Evolutionary conservation across 2,113 vertebrate genomes (phyloP).

Genomic region (Syrmaticus mikado): DNA sequence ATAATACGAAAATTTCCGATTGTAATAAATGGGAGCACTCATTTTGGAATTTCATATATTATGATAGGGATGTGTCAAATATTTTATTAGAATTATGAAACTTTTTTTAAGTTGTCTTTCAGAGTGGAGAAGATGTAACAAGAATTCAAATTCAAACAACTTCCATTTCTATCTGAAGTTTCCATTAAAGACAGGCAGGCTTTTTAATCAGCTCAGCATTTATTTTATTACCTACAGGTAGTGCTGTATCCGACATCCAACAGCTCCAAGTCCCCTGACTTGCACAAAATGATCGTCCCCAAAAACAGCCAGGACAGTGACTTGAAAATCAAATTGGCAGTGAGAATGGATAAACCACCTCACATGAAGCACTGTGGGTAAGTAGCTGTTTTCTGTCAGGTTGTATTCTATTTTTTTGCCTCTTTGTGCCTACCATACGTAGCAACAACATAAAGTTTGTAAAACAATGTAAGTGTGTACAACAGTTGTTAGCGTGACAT

Average conservation of each 20-base stretch:
- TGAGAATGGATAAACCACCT: slow-evolving; percentile 97
- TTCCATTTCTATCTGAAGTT: not conserved
- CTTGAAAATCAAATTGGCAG: slow-evolving; percentile 93
- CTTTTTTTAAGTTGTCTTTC: not conserved
- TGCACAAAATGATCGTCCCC: slow-evolving; percentile 93
- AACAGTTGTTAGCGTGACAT: not conserved
- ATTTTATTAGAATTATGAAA: not conserved
- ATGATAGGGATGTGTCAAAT: not conserved
- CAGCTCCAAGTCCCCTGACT: slow-evolving; percentile 89
- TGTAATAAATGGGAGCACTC: slow-evolving; percentile 41
- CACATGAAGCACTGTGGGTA: slow-evolving; percentile 99
- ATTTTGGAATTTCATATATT: slow-evolving; percentile 19
- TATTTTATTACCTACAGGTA: slow-evolving; percentile 80
- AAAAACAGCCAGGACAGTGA: slow-evolving; percentile 95
- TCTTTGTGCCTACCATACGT: not conserved
- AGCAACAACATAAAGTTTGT: not conserved
- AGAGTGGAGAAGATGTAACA: not conserved
- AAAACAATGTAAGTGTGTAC: not conserved
- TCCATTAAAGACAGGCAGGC: not conserved
- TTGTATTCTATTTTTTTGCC: not conserved
- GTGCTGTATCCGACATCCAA: slow-evolving; percentile 92
- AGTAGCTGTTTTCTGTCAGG: slow-evolving; percentile 44
- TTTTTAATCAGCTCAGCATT: not conserved
- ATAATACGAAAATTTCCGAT: slow-evolving; percentile 40
- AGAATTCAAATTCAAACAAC: not conserved